Conservation (phyloP, 2,797 vertebrate genomes). For the Dipus sagitta region DNA sequence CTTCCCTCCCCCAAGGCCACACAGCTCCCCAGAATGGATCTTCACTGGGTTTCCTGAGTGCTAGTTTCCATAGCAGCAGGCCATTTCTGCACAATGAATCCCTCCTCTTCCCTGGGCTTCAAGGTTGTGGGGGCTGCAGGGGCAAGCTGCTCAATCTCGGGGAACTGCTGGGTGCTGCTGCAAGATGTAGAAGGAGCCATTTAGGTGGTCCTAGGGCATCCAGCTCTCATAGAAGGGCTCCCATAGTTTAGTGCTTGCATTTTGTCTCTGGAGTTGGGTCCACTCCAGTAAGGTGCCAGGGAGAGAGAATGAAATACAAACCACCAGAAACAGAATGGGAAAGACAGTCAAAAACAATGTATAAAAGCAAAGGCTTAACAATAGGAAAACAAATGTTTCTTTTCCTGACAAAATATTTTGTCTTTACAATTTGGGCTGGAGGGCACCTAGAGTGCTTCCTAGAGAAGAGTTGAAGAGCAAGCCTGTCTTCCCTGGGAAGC, state of each 20-base stretch:
- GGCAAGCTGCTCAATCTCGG: neutral
- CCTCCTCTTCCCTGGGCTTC: constrained; percentile 69
- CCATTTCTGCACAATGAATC: constrained; percentile 72
- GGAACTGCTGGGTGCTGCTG: neutral
- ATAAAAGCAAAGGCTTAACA: neutral
- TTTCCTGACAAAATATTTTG: neutral
- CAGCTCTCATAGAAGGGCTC: neutral
- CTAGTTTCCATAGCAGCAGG: constrained; percentile 84
- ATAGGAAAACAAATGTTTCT: neutral
- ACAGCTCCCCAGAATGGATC: constrained; percentile 72
- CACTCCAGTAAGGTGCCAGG: neutral
- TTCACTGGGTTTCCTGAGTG: constrained; percentile 68
- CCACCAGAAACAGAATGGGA: neutral
- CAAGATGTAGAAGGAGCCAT: neutral
- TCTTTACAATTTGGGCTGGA: neutral
- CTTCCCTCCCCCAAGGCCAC: constrained; percentile 76
- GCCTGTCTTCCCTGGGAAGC: neutral
- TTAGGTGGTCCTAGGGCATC: neutral
- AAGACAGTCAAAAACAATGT: constrained; percentile 16
- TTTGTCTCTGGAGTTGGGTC: neutral
- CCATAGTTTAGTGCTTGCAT: neutral
- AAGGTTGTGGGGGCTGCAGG: constrained; percentile 55
- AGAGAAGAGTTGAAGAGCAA: neutral
- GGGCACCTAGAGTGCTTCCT: neutral
- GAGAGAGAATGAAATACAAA: neutral